A percentile compares a stretch with the other conserved stretches of the same genome.
Conservation (phyloP, 2,113 vertebrate species). For the Apistogramma diplotaenia region DNA sequence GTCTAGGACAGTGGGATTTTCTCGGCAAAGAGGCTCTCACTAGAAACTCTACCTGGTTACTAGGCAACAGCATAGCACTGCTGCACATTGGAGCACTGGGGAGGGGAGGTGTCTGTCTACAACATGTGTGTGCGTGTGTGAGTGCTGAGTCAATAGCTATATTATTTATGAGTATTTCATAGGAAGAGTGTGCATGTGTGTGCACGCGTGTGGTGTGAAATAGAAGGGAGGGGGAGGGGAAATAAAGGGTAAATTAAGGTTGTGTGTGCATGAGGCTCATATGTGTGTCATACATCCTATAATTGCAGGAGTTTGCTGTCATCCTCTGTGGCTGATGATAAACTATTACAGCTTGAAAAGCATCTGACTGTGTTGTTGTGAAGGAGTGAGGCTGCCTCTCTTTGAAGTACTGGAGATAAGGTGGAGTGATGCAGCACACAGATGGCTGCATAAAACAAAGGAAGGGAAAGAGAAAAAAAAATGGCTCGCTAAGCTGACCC, state of each 20-base stretch:
- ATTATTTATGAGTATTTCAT: constrained; percentile 58
- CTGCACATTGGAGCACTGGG: constrained; percentile 44
- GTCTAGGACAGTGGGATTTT: constrained; percentile 61
- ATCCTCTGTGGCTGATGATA: not conserved
- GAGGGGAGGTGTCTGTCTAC: constrained; percentile 14
- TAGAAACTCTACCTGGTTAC: constrained; percentile 74
- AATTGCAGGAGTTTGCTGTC: not conserved
- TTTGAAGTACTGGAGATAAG: not conserved
- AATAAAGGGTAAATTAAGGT: not conserved
- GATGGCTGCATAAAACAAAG: not conserved
- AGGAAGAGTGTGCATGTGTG: not conserved
- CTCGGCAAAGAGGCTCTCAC: constrained; percentile 40
- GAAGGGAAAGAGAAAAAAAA: not conserved
- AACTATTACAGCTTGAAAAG: not conserved
- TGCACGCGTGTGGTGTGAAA: not conserved
- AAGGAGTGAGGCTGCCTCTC: not conserved
- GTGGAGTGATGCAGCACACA: not conserved
- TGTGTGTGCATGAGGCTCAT: not conserved
- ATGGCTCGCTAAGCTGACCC: not conserved
- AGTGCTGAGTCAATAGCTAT: constrained; percentile 70
- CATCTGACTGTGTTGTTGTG: not conserved
- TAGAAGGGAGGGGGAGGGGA: not conserved
- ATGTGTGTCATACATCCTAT: not conserved
- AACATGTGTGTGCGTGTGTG: constrained; percentile 20
- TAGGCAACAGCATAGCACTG: constrained; percentile 70